These are phyloP conservation scores for Drosophila willistoni DNA, from an alignment of 1,140 invertebrate species.

Conservation along the genomic window DNA sequence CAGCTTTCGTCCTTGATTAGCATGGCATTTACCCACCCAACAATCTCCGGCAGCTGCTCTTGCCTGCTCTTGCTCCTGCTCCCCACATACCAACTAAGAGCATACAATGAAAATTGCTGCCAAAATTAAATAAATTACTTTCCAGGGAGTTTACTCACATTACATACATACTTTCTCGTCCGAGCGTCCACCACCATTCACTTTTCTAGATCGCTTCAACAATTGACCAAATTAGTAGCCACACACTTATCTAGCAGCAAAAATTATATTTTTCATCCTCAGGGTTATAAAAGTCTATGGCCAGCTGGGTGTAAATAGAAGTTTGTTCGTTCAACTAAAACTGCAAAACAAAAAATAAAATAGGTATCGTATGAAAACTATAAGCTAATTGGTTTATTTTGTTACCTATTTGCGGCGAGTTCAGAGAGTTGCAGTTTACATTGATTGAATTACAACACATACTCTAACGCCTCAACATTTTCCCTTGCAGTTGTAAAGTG, in stretches of 20 bases:
- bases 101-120: slow-evolving; percentile 33
- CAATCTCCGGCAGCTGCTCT: neutral
- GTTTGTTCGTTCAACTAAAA: neutral
- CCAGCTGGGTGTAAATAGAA: slow-evolving; percentile 30
- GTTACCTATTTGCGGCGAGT: slow-evolving; percentile 54
- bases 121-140: slow-evolving; percentile 71
- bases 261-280: slow-evolving; percentile 17
- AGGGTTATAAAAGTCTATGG: slow-evolving; percentile 25
- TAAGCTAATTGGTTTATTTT: slow-evolving; percentile 66
- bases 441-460: slow-evolving; percentile 34
- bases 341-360: slow-evolving; percentile 34
- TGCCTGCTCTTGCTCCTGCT: slow-evolving; percentile 15
- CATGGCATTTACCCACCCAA: slow-evolving; percentile 41
- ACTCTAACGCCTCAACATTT: no score
- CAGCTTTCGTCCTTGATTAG: slow-evolving; percentile 63
- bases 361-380: slow-evolving; percentile 48
- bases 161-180: neutral
- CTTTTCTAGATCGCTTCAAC: neutral
- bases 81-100: neutral
- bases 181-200: neutral
- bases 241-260: slow-evolving; percentile 18
- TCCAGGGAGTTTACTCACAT: slow-evolving; percentile 19
- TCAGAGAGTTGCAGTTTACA: slow-evolving; percentile 16
- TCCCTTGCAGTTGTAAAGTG: no score
- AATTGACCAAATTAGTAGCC: slow-evolving; percentile 54